A percentile compares a stretch with the other conserved stretches of the same genome.
Evolutionary conservation across 2,888 invertebrate genomes (phyloP).

Genomic region (Aromia moschata): DNA sequence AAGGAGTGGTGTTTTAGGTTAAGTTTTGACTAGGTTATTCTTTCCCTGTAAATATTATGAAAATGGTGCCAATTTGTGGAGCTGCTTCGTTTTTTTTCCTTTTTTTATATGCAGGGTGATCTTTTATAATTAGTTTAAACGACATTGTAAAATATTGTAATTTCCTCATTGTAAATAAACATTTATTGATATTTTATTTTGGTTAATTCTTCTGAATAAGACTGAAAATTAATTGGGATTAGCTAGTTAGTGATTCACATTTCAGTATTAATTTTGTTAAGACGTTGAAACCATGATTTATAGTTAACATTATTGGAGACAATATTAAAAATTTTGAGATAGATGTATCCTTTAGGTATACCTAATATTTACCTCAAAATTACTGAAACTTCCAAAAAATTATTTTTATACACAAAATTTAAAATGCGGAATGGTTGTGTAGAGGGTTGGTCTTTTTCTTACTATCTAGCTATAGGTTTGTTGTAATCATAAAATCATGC

Average conservation of each 20-base stretch:
- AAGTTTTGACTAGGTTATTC: constrained; percentile 9
- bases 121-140: constrained; percentile 4
- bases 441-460: too few species aligned
- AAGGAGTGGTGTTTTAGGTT: constrained; percentile 28
- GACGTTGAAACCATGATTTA: too few species aligned
- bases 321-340: too few species aligned
- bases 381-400: too few species aligned
- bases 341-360: too few species aligned
- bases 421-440: too few species aligned
- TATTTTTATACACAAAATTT: too few species aligned
- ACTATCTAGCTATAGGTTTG: too few species aligned
- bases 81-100: constrained; percentile 12
- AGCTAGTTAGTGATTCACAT: background rate
- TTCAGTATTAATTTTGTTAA: too few species aligned
- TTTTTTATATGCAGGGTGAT: constrained; percentile 27
- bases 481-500: too few species aligned
- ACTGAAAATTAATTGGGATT: constrained; percentile 24
- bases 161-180: constrained; percentile 22
- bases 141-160: constrained; percentile 15
- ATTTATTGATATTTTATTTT: constrained; percentile 9
- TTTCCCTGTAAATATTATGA: constrained; percentile 30
- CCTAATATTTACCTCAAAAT: too few species aligned
- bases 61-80: constrained; percentile 30
- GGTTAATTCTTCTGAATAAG: constrained; percentile 11
- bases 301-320: too few species aligned